These are phyloP conservation scores for Dasysyrphus albostriatus DNA, from an alignment of 2,888 invertebrate genomes.

Conservation along the genomic window DNA sequence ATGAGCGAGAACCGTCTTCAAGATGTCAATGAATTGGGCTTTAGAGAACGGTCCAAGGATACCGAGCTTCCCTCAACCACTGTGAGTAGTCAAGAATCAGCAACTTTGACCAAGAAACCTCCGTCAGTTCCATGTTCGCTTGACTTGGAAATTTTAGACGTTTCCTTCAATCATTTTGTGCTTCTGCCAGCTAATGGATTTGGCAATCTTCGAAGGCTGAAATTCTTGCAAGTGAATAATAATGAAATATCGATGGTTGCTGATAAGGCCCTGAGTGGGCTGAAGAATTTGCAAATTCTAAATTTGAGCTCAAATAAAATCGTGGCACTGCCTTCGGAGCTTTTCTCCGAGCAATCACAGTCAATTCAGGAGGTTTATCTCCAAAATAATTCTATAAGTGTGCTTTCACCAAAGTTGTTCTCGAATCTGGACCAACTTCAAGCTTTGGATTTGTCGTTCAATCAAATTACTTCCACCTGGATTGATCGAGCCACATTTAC, in stretches of 20 bases:
- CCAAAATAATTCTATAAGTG: conserved; percentile 95
- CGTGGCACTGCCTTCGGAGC: conserved; percentile 92
- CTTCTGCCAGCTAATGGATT: conserved; percentile 93
- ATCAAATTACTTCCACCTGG: conserved; percentile 94
- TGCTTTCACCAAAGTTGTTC: conserved; percentile 93
- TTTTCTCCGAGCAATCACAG: conserved; percentile 91
- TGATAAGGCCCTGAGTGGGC: conserved; percentile 91
- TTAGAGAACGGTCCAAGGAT: conserved; percentile 87
- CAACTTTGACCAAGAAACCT: conserved; percentile 17
- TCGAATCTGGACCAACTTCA: conserved; percentile 92
- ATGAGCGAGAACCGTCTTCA: conserved; percentile 94
- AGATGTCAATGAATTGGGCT: conserved; percentile 94
- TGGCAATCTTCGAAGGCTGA: conserved; percentile 90
- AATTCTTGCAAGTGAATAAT: conserved; percentile 92
- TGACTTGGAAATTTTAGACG: conserved; percentile 92
- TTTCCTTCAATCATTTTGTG: conserved; percentile 93
- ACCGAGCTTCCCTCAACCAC: conserved; percentile 45
- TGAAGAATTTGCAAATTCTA: conserved; percentile 92
- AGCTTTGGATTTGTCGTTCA: conserved; percentile 93
- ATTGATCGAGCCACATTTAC: conserved; percentile 93
- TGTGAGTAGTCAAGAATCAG: conserved; percentile 71
- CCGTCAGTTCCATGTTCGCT: conserved; percentile 87
- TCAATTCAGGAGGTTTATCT: conserved; percentile 94
- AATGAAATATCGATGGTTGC: conserved; percentile 95
- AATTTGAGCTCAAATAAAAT: conserved; percentile 96